A percentile compares a stretch with the other conserved stretches of the same genome.
phyloP scores from a whole-genome alignment of 2,797 vertebrate genomes.

The Masticophis lateralis region DNA sequence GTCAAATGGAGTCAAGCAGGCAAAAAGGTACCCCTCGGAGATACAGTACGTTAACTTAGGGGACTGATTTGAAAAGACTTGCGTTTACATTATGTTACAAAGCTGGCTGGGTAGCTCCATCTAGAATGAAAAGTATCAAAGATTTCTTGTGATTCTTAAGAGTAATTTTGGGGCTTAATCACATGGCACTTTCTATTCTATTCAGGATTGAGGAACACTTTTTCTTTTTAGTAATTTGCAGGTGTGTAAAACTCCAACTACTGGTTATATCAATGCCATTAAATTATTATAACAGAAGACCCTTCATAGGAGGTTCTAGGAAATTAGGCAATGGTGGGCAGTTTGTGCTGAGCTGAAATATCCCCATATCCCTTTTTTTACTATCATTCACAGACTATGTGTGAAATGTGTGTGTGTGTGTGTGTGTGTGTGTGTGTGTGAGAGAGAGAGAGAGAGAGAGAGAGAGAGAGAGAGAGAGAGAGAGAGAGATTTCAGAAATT shows the following conservation, averaged over 20 bases:
- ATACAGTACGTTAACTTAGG: conserved; percentile 4
- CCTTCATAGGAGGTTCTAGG: neutral
- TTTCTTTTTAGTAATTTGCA: neutral
- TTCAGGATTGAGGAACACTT: neutral
- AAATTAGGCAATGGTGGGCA: no score
- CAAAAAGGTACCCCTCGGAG: conserved; percentile 31
- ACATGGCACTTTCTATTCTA: neutral
- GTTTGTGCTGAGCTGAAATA: neutral
- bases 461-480: no score
- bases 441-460: no score
- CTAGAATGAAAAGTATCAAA: neutral
- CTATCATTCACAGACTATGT: neutral
- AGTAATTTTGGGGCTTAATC: neutral
- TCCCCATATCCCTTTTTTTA: neutral
- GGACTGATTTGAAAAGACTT: neutral
- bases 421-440: neutral
- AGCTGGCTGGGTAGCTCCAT: neutral
- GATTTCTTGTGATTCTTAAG: neutral
- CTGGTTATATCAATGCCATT: neutral
- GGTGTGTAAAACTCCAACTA: neutral
- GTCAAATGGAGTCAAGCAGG: conserved; percentile 44
- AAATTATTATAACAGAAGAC: neutral
- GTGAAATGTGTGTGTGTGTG: neutral
- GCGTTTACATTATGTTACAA: neutral
- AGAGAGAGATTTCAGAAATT: neutral